Conservation (phyloP, 1,140 invertebrate genomes). For the Zaprionus camerounensis region DNA sequence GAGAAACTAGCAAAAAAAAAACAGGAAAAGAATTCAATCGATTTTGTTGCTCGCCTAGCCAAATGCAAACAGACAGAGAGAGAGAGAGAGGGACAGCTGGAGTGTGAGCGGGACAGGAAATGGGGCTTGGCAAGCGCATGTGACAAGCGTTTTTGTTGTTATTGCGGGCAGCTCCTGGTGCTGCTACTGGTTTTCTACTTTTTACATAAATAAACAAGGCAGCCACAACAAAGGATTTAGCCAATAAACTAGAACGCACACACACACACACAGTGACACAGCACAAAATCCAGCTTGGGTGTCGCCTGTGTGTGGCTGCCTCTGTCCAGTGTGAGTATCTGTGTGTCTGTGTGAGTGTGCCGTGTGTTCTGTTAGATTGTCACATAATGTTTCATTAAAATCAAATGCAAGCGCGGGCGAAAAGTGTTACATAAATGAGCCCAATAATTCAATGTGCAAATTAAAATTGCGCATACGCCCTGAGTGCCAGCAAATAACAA, state of each 20-base stretch:
- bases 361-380: conserved; percentile 41
- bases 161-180: not conserved
- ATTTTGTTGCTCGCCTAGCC: conserved; percentile 40
- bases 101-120: not conserved
- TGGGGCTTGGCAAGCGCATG: conserved; percentile 25
- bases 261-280: conserved; percentile 29
- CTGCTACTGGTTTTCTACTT: conserved; percentile 2
- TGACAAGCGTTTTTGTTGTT: conserved; percentile 31
- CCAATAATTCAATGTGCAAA: conserved; percentile 73
- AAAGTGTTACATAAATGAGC: conserved; percentile 69
- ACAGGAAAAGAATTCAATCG: conserved; percentile 28
- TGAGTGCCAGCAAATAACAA: conserved; percentile 30
- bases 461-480: conserved; percentile 70
- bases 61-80: conserved; percentile 41
- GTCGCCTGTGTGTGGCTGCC: not conserved
- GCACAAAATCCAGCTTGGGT: conserved; percentile 16
- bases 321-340: conserved; percentile 1
- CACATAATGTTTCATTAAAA: conserved; percentile 78
- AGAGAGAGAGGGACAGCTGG: not conserved
- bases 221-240: conserved; percentile 71
- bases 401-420: conserved; percentile 48
- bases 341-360: conserved; percentile 17
- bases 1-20: conserved; percentile 32
- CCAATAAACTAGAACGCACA: conserved; percentile 48
- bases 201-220: conserved; percentile 40